Base-by-base conservation (phyloP, 37 sponge, comb jelly and placozoan genomes). In the Theonella swinhoei region DNA sequence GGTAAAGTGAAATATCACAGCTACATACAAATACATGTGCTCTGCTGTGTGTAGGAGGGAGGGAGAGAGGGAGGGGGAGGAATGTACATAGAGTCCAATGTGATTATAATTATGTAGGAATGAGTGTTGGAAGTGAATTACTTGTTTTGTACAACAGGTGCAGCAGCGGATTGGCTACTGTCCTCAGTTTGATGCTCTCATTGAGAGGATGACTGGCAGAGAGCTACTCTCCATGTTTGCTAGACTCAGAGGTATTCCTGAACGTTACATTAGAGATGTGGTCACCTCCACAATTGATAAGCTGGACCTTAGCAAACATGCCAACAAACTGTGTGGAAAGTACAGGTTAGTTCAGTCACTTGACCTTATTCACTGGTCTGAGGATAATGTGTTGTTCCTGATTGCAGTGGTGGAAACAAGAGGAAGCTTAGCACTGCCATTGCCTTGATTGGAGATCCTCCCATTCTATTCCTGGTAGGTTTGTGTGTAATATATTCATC, bases 171-270 rank as follows among this genome's bases (percentile, higher is more conserved):
- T 95, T 65, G 91, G 91, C 59, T 89, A 91, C 77, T 90, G 88
- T 72, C 89, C 90, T 39, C 91, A 91, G 83, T 93, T 93, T 88
- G 94, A 93, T 89, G 89, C 94, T 34, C 79, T 89, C 23, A 70
- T 89, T 0, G 85, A 88, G 39, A 42, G 75, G 35, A 63, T 96
- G 85, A 96, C 91, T 1, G 91, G 91, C 20, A 58, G 80, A 24
- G 93, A 96, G 82, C 84, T 90, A 37, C 83, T 96, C 29, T 70
- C 85, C 60, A 88, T 92, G 93, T 92, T 90, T 80, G 93, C 93
- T n/a, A 67, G 93, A 41, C 76, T 93, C 26, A 92, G 97, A 38
- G 97, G 97, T 38, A 82, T 91, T 39, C 92, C 90, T 24, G 80
- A 80, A 62, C 28, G 22, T 24, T 42, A 75, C 42, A 88, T 96